Base-by-base conservation (phyloP, 1,140 invertebrate genomes). In the Euschistus heros region DNA sequence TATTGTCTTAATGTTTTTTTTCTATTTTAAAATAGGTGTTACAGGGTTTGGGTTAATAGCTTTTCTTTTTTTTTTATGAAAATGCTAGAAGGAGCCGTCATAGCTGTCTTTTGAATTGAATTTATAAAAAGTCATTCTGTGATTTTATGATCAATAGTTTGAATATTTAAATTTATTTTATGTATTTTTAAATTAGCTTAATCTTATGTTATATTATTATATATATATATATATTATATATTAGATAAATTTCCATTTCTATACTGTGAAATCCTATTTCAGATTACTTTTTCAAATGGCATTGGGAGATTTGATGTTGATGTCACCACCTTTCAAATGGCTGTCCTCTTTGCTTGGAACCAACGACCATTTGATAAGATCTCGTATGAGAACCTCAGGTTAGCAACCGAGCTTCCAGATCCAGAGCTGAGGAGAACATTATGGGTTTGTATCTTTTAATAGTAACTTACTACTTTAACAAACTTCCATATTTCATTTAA, bases 261-360 rank as follows among this genome's bases (percentile, higher is more conserved):
- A 10, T 6, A 50, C 10, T 6, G 10, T 18, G 1, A 50, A 5
- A 20, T 57, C 15, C 15, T 57, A 61, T 76, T 79, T 66, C 74
- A 88, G 85, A 94, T 98, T 69, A 96, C 92, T 52, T 99, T 98
- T 81, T 82, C 85, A 2, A 98, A 96, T 77, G 84, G 88, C 73
- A 85, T 92, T 52, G 95, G 96, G 13, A 86, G 89, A 71, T 99
- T 94, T 78, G 97, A 99, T 79, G 79, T 99, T 66, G 97, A 99
- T 76, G 94, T 99, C 2, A 98, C 97, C 8, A 98, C 96, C 26
- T 98, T 98, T 77, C 97, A 99, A 86, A 97, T 98, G 94, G 94
- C 94, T 64, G 94, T 99, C n/a, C 79, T 99, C 20, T 98, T 98
- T 79, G 92, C 93, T 10, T 99, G 95, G 95, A 99, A 99, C 81